These are phyloP conservation scores for Luperina nickerlii DNA, from an alignment of 2,888 invertebrate genomes.

Conservation along the genomic window DNA sequence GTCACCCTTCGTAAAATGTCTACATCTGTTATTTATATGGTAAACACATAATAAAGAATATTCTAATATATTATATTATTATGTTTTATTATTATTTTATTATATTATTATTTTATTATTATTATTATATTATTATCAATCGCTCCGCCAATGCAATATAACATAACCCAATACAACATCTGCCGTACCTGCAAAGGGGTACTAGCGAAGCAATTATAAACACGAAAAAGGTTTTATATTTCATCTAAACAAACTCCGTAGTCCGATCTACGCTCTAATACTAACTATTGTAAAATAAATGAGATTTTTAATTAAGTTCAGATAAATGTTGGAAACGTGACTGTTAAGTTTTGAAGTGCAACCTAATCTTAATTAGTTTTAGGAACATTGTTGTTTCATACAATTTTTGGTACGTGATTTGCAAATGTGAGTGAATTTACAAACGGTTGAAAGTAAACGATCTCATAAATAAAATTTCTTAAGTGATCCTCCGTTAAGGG, in stretches of 20 bases:
- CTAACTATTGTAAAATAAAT: slow-evolving; percentile 47
- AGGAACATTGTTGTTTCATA: background rate
- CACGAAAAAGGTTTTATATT: slow-evolving; percentile 27
- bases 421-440: background rate
- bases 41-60: too few relatives aligned
- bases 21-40: too few relatives aligned
- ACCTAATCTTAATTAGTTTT: slow-evolving; percentile 2
- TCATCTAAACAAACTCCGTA: slow-evolving; percentile 13
- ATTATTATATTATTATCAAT: background rate
- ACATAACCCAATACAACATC: slow-evolving; percentile 5
- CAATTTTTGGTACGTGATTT: slow-evolving; percentile 5
- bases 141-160: background rate
- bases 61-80: too few relatives aligned
- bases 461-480: too few relatives aligned
- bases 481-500: too few relatives aligned
- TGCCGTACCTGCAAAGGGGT: slow-evolving; percentile 4
- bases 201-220: slow-evolving; percentile 42
- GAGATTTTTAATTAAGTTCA: slow-evolving; percentile 45
- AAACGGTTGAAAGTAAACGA: background rate
- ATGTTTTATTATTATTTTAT: too few relatives aligned
- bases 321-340: slow-evolving; percentile 40
- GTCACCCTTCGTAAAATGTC: too few relatives aligned
- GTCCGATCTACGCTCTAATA: slow-evolving; percentile 1
- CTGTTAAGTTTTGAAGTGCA: slow-evolving; percentile 36
- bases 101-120: too few relatives aligned